Evolutionary conservation across 2,113 vertebrate genomes (phyloP).

Genomic region (Xenopus laevis): DNA sequence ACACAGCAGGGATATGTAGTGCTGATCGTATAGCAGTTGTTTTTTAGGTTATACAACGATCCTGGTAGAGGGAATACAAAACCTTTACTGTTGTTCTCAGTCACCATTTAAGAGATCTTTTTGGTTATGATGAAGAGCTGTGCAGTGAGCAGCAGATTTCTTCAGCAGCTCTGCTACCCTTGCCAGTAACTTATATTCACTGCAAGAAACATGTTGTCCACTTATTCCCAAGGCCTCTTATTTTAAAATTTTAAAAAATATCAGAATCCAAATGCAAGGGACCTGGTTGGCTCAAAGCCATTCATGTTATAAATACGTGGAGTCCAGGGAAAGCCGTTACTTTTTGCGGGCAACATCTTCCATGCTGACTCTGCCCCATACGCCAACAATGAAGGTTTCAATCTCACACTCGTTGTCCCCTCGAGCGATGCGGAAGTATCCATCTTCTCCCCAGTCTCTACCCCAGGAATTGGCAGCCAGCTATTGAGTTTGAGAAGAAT

Average conservation of each 20-base stretch:
- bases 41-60: no score
- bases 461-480: slow-evolving; percentile 95
- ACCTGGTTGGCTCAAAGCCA: slow-evolving; percentile 28
- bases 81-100: no score
- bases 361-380: slow-evolving; percentile 88
- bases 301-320: slow-evolving; percentile 8
- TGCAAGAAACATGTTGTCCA: background rate
- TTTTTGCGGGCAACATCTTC: slow-evolving; percentile 86
- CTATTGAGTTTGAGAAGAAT: slow-evolving; percentile 55
- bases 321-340: slow-evolving; percentile 46
- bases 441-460: slow-evolving; percentile 85
- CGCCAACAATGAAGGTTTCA: slow-evolving; percentile 88
- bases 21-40: no score
- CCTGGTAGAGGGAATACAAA: no score
- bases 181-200: no score
- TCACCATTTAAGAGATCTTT: no score
- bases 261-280: background rate
- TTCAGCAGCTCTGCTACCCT: no score
- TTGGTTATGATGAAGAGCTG: no score
- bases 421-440: slow-evolving; percentile 86
- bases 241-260: slow-evolving; percentile 1
- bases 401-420: slow-evolving; percentile 93
- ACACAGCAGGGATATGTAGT: no score
- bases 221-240: slow-evolving; percentile 5
- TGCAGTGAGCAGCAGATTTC: no score